phyloP scores from a whole-genome alignment of 1,140 invertebrate species.

The Kradibia gibbosae region DNA sequence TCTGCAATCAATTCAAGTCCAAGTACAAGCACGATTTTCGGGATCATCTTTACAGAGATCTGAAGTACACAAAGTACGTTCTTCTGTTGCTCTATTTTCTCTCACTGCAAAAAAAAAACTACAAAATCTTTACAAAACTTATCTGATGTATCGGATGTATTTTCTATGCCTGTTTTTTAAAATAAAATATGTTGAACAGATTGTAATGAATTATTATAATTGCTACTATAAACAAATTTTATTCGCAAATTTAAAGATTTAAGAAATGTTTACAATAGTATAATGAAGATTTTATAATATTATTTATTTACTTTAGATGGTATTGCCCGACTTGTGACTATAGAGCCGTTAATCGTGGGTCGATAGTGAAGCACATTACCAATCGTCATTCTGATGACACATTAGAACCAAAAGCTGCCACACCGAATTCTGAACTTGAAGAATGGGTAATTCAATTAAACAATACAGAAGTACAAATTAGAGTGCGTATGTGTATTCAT shows the following conservation, averaged over 20 bases:
- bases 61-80: conserved; percentile 72
- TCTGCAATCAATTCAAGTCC: conserved; percentile 73
- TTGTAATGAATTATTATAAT: too few relatives aligned
- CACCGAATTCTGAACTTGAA: conserved; percentile 63
- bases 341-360: conserved; percentile 59
- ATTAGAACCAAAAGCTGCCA: conserved; percentile 54
- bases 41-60: conserved; percentile 75
- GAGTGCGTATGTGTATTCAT: not conserved
- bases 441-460: conserved; percentile 62
- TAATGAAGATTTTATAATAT: too few relatives aligned
- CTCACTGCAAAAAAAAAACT: too few relatives aligned
- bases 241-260: too few relatives aligned
- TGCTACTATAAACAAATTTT: too few relatives aligned
- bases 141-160: too few relatives aligned
- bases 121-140: too few relatives aligned
- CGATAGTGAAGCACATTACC: conserved; percentile 61
- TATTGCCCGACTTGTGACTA: conserved; percentile 64
- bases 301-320: too few relatives aligned
- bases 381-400: conserved; percentile 60
- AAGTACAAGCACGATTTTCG: conserved; percentile 72
- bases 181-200: too few relatives aligned
- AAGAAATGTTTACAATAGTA: too few relatives aligned
- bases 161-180: too few relatives aligned
- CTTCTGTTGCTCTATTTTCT: too few relatives aligned
- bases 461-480: not conserved